phyloP scores from a whole-genome alignment of 2,888 invertebrate species.

The Nemurella pictetii region DNA sequence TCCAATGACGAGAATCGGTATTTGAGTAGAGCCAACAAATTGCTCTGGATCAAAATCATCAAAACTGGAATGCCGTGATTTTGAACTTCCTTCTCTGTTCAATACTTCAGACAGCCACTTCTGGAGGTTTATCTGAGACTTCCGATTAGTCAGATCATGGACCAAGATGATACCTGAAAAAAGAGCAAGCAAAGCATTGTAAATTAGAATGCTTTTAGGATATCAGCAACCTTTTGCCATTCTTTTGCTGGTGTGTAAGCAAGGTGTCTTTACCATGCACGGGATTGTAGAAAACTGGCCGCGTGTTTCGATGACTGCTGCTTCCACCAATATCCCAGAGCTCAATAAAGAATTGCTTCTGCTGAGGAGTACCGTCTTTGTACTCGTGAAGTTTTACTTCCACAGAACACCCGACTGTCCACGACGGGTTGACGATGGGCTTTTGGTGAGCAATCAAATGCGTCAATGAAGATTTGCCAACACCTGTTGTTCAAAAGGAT shows the following conservation, averaged over 20 bases:
- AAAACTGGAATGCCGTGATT: constrained; percentile 52
- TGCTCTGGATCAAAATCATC: constrained; percentile 84
- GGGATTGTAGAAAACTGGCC: constrained; percentile 91
- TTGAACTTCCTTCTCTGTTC: constrained; percentile 66
- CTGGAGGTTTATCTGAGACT: constrained; percentile 90
- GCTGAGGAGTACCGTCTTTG: constrained; percentile 90
- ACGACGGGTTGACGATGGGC: constrained; percentile 81
- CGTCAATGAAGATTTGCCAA: constrained; percentile 95
- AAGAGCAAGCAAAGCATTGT: constrained; percentile 32
- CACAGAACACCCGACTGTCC: constrained; percentile 95
- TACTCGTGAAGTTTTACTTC: constrained; percentile 95
- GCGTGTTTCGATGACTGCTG: constrained; percentile 87
- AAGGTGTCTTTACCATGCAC: constrained; percentile 72
- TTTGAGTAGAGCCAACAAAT: constrained; percentile 80
- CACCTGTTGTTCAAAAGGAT: constrained; percentile 64
- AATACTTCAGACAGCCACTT: constrained; percentile 93
- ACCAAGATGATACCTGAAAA: constrained; percentile 84
- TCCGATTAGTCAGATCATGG: constrained; percentile 94
- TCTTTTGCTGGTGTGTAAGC: no score
- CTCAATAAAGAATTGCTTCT: constrained; percentile 90
- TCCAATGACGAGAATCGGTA: constrained; percentile 92
- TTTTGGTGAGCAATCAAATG: constrained; percentile 89
- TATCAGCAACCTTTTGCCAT: no score
- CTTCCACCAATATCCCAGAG: constrained; percentile 98
- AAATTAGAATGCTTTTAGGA: background rate